phyloP scores from a whole-genome alignment of 1,140 invertebrate genomes.

The Arctopsyche grandis region DNA sequence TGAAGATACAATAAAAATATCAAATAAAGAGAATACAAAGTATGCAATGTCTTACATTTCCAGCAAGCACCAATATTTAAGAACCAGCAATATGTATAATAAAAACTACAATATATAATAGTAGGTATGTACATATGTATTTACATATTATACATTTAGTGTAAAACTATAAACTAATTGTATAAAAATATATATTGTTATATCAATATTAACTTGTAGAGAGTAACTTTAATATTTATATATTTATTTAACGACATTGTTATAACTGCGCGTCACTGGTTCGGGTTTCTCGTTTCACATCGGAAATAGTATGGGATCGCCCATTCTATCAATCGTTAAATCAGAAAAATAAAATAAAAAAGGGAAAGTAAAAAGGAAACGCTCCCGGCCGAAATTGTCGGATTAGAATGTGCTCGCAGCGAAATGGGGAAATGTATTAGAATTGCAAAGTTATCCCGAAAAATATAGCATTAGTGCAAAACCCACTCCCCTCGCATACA shows the following conservation, averaged over 20 bases:
- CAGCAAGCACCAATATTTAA: no score
- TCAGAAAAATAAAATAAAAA: slow-evolving; percentile 51
- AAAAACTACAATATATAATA: no score
- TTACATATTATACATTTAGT: no score
- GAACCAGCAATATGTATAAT: no score
- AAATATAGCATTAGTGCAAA: slow-evolving; percentile 37
- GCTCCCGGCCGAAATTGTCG: slow-evolving; percentile 41
- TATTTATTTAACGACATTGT: not conserved
- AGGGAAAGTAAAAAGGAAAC: slow-evolving; percentile 32
- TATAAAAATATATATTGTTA: no score
- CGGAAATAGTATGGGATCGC: slow-evolving; percentile 50
- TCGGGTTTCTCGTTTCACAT: slow-evolving; percentile 43
- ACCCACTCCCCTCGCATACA: not conserved
- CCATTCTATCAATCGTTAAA: slow-evolving; percentile 55
- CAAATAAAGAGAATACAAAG: no score
- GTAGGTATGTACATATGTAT: not conserved
- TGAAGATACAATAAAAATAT: no score
- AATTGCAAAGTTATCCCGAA: slow-evolving; percentile 45
- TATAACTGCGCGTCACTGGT: slow-evolving; percentile 38
- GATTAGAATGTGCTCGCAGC: slow-evolving; percentile 43
- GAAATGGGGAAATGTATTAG: slow-evolving; percentile 39
- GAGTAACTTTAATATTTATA: no score
- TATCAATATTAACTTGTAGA: no score
- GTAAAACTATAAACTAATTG: no score
- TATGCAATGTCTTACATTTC: no score